Evolutionary conservation across 1,140 invertebrate genomes (phyloP).

Genomic region (Penaeus japonicus): DNA sequence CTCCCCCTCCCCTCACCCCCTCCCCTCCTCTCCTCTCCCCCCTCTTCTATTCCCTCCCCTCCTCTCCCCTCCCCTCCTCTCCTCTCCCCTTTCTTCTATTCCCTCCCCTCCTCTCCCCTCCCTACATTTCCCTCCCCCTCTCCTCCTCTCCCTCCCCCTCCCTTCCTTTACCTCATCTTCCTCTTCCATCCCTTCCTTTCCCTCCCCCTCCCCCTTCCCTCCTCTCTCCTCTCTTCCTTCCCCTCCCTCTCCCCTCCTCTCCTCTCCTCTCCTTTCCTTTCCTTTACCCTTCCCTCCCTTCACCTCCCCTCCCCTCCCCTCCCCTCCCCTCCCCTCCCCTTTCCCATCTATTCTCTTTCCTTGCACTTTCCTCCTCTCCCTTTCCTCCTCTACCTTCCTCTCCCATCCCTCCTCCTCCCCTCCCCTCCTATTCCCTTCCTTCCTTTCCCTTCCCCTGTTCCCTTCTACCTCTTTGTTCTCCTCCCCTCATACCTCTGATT

Average conservation of each 20-base stretch:
- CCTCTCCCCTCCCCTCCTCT: background rate
- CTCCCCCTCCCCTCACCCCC: background rate
- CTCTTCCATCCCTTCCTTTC: background rate
- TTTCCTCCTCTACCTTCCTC: background rate
- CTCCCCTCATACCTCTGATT: no score
- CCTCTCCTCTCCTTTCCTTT: background rate
- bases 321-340: background rate
- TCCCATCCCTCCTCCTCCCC: no score
- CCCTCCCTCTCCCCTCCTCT: background rate
- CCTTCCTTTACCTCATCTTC: background rate
- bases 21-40: background rate
- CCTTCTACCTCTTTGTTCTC: no score
- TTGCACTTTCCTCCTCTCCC: background rate
- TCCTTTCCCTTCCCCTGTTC: no score
- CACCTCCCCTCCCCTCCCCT: background rate
- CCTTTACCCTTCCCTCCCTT: background rate
- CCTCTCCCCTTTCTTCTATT: background rate
- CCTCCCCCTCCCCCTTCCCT: background rate
- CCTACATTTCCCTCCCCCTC: background rate
- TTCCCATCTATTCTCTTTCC: no score
- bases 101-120: background rate
- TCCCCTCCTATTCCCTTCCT: background rate
- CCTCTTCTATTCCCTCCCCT: background rate
- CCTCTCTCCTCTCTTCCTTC: background rate
- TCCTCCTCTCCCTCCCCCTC: background rate